phyloP scores from a whole-genome alignment of 2,113 vertebrate species.

The Tringa solitaria region DNA sequence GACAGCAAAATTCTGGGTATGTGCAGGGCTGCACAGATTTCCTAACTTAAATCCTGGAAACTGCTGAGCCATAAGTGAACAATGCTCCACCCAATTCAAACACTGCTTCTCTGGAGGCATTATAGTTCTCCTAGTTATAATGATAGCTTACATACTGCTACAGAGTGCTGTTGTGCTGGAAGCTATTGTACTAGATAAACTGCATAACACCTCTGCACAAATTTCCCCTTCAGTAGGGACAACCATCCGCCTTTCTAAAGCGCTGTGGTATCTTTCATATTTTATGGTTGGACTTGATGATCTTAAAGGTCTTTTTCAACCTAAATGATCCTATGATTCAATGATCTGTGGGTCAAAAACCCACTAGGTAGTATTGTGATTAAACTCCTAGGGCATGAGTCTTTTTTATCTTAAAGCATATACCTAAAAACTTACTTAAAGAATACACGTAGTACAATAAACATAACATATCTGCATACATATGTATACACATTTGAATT shows the following conservation, averaged over 20 bases:
- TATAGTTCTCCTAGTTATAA: not conserved
- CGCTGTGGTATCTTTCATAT: not conserved
- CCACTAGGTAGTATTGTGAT: not conserved
- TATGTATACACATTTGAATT: not conserved
- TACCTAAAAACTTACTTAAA: not conserved
- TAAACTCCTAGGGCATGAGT: not conserved
- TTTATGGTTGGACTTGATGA: not conserved
- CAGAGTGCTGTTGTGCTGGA: not conserved
- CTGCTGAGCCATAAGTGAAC: not conserved
- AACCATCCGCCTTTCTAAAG: not conserved
- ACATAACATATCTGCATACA: not conserved
- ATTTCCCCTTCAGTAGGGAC: not conserved
- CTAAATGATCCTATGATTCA: not conserved
- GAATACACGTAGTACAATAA: not conserved
- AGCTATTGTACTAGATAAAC: not conserved
- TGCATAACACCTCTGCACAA: not conserved
- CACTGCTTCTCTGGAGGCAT: not conserved
- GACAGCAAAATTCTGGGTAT: not conserved
- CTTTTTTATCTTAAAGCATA: not conserved
- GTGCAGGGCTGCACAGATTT: not conserved
- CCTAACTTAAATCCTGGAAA: not conserved
- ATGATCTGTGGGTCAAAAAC: not conserved
- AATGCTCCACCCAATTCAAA: not conserved
- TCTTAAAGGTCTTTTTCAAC: not conserved
- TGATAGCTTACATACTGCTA: not conserved